Evolutionary conservation across 2,797 vertebrate genomes (phyloP).

Genomic region (Cephalopachus bancanus): DNA sequence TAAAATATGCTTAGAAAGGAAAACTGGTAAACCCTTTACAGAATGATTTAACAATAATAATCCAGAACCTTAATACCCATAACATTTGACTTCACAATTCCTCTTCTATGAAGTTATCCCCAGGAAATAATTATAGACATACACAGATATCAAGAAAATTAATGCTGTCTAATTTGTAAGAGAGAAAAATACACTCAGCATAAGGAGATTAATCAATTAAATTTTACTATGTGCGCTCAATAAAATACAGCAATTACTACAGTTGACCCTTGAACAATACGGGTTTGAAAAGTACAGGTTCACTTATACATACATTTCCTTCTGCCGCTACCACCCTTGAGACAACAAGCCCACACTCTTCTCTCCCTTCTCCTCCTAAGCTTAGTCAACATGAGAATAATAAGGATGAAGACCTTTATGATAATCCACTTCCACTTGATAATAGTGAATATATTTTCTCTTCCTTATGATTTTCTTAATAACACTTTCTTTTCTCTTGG

Average conservation of each 20-base stretch:
- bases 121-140: slow-evolving; percentile 40
- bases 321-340: not conserved
- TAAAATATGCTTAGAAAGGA: slow-evolving; percentile 41
- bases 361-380: not conserved
- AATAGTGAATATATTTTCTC: not conserved
- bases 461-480: not conserved
- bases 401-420: not conserved
- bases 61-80: not conserved
- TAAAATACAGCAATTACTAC: slow-evolving; percentile 48
- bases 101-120: slow-evolving; percentile 35
- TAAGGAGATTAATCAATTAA: slow-evolving; percentile 28
- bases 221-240: not conserved
- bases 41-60: slow-evolving; percentile 40
- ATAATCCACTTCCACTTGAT: not conserved
- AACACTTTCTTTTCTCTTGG: not conserved
- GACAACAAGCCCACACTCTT: not conserved
- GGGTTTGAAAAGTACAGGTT: not conserved
- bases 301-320: not conserved
- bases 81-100: slow-evolving; percentile 35
- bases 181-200: slow-evolving; percentile 27
- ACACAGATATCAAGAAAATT: slow-evolving; percentile 26
- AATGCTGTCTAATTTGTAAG: slow-evolving; percentile 16
- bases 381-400: not conserved
- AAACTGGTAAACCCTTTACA: slow-evolving; percentile 1
- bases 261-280: not conserved